Evolutionary conservation across 1,140 invertebrate species (phyloP), one percentile per base, ranked within the genome.

Genomic region (Leptinotarsa defecta): DNA sequence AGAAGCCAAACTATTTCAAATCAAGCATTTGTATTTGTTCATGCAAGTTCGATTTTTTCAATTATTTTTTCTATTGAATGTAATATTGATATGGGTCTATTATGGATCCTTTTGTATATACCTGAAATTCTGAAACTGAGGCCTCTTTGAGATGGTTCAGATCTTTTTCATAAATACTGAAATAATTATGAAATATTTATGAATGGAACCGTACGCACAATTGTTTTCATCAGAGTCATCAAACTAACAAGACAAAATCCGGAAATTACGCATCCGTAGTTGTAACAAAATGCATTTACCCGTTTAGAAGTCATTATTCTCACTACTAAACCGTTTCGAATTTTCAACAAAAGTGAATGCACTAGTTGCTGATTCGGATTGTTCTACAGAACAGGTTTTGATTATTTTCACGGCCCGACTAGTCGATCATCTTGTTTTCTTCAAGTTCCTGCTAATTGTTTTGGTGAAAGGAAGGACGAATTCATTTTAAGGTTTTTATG

Each of bases 291-390:
- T 57, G 52, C 52, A 57, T 57, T 57, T 57, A 57, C 15, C 52
- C 52, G 52, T 57, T 57, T 57, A 57, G n/a, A 57, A 57, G 15
- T 57, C 15, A 17, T n/a, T 57, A 57, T 57, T 57, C 52, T 57
- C 17, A 19, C 15, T 57, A 57, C n/a, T 57, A 8, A n/a, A 57
- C 52, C 52, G 52, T 57, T 57, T 57, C 52, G 52, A 57, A 19
- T 57, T 57, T 57, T 57, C 52, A 57, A 57, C 52, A 57, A 57
- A 57, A 57, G 52, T 17, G n/a, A 57, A 57, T 57, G 52, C 52
- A 57, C 15, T 19, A 57, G 52, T 57, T 57, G 17, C 13, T 19
- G 17, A 57, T 8, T 57, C 13, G 4, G 52, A n/a, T 57, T 15
- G 52, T 57, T 57, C 2, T 57, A 15, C 52, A 57, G 52, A 57